phyloP scores from a whole-genome alignment of 2,797 vertebrate genomes.

The Coregonus ussuriensis region DNA sequence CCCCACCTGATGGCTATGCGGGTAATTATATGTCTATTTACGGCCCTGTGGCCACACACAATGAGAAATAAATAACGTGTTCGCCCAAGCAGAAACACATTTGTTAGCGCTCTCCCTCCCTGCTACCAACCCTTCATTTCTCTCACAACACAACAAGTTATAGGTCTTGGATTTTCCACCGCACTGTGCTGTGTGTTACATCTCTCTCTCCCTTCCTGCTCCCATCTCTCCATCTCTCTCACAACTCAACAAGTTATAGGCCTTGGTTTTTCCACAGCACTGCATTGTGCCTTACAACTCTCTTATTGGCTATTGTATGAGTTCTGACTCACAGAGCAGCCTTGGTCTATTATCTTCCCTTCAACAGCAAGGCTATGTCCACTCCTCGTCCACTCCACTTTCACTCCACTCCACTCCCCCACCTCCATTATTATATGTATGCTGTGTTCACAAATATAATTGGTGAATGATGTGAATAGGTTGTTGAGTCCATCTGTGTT shows the following conservation, averaged over 20 bases:
- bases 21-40: slow-evolving; percentile 60
- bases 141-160: not conserved
- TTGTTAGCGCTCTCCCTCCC: not conserved
- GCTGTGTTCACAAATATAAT: too few relatives aligned
- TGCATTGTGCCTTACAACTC: not conserved
- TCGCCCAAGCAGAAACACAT: slow-evolving; percentile 55
- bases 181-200: not conserved
- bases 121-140: not conserved
- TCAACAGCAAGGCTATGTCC: not conserved
- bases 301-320: not conserved
- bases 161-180: not conserved
- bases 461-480: too few relatives aligned
- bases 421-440: not conserved
- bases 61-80: slow-evolving; percentile 54
- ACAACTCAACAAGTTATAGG: not conserved
- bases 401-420: not conserved
- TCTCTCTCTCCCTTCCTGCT: not conserved
- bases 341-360: not conserved
- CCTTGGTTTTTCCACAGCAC: not conserved
- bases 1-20: slow-evolving; percentile 59
- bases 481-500: too few relatives aligned
- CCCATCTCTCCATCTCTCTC: not conserved
- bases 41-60: slow-evolving; percentile 54
- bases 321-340: not conserved
- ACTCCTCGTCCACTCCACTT: not conserved